Conservation (phyloP, 2,888 invertebrate genomes). For the Scaptomyza polygonia region DNA sequence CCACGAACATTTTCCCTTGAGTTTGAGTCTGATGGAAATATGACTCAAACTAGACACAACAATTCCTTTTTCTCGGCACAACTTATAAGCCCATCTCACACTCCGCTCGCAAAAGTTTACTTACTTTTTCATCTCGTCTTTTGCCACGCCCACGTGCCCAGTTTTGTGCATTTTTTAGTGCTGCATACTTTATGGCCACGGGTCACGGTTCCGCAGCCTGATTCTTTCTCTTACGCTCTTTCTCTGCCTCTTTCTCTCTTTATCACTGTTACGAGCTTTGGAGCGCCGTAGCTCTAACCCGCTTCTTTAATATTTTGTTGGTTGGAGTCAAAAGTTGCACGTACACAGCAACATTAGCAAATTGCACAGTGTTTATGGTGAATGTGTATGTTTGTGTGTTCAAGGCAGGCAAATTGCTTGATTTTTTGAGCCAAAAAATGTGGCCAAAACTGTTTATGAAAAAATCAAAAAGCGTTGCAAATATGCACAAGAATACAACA, state of each 20-base stretch:
- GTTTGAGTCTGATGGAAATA: constrained; percentile 55
- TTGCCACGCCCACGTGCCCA: constrained; percentile 55
- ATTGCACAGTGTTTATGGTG: constrained; percentile 51
- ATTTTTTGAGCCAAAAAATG: constrained; percentile 42
- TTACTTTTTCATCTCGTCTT: constrained; percentile 47
- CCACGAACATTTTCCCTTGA: constrained; percentile 39
- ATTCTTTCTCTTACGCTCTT: constrained; percentile 29
- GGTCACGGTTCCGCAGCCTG: constrained; percentile 39
- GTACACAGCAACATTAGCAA: constrained; percentile 70
- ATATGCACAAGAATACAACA: constrained; percentile 23
- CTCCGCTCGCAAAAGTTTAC: constrained; percentile 53
- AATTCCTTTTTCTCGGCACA: constrained; percentile 44
- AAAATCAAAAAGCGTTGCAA: constrained; percentile 28
- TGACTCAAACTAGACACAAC: constrained; percentile 61
- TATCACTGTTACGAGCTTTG: neutral
- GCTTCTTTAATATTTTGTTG: constrained; percentile 60
- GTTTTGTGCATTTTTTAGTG: constrained; percentile 48
- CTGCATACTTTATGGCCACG: constrained; percentile 57
- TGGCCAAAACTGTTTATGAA: constrained; percentile 56
- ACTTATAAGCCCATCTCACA: constrained; percentile 40
- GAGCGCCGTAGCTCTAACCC: constrained; percentile 8
- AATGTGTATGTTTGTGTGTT: constrained; percentile 34
- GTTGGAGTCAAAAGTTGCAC: constrained; percentile 54
- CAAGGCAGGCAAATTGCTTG: constrained; percentile 46
- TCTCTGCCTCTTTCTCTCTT: neutral